These are phyloP conservation scores for Ips nitidus DNA, from an alignment of 1,140 invertebrate species.

Conservation along the genomic window DNA sequence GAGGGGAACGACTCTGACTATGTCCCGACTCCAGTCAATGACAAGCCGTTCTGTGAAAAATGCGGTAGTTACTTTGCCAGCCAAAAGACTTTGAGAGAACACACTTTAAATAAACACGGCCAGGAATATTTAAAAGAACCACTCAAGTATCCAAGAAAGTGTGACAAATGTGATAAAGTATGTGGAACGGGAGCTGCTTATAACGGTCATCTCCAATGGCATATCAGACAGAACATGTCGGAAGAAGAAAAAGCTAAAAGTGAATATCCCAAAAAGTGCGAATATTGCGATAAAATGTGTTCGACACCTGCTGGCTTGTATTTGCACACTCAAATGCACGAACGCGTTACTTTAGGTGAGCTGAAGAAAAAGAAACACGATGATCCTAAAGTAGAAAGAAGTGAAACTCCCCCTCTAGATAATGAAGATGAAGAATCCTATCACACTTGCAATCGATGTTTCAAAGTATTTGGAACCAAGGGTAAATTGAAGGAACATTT, in stretches of 20 bases:
- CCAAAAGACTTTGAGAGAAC: slow-evolving; percentile 43
- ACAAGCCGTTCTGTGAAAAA: slow-evolving; percentile 38
- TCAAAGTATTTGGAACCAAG: slow-evolving; percentile 47
- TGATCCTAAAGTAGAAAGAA: slow-evolving; percentile 3
- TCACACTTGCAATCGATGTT: slow-evolving; percentile 48
- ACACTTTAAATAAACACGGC: slow-evolving; percentile 41
- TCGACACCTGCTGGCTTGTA: slow-evolving; percentile 39
- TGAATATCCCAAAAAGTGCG: slow-evolving; percentile 44
- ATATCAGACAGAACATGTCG: slow-evolving; percentile 33
- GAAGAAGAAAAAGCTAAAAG: slow-evolving; percentile 8
- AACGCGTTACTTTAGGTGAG: slow-evolving; percentile 31
- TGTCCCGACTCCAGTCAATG: background rate
- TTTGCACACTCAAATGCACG: slow-evolving; percentile 45
- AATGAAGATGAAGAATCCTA: slow-evolving; percentile 43
- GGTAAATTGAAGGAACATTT: slow-evolving; percentile 47
- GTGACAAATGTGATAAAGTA: slow-evolving; percentile 43
- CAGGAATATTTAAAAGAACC: slow-evolving; percentile 10
- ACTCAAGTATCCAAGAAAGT: slow-evolving; percentile 41
- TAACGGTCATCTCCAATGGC: slow-evolving; percentile 42
- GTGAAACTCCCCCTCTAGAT: slow-evolving; percentile 18
- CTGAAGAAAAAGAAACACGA: slow-evolving; percentile 19
- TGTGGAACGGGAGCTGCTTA: slow-evolving; percentile 40
- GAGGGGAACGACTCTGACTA: background rate
- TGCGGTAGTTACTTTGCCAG: slow-evolving; percentile 43
- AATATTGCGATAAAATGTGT: slow-evolving; percentile 44